Base-by-base conservation (phyloP, 2,113 vertebrate species). In the Lepidothrix coronata region DNA sequence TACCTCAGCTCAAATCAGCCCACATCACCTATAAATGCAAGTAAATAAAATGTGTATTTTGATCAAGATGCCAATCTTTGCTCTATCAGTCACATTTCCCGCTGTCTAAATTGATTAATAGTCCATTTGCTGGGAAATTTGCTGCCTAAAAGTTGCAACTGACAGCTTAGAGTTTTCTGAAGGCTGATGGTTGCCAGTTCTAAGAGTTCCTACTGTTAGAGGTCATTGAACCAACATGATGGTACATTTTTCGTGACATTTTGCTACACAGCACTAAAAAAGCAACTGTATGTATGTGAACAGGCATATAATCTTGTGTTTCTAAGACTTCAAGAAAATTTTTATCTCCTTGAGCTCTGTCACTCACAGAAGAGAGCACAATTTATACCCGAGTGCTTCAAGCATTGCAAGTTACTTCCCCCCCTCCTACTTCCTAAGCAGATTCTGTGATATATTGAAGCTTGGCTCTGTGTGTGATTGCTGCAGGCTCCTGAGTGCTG, bases 41-140 rank as follows among this genome's bases (percentile, higher is more conserved):
- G 25, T 48, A 91, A 91, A 90, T 24, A 70, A 91, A 89, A 78
- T 19, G 31, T 24, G 28, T 43, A 37, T 94, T 96, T 96, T 91
- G 76, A 95, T 86, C 18, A 51, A 61, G 27, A 39, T 41, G 43
- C 31, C 80, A 73, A 39, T 59, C 83, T 66, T 74, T 61, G n/a
- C 73, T 76, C 73, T 63, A 85, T 85, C 37, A 5, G 54, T 67
- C 88, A 48, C 21, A 48, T 55, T 78, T 96, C 71, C 85, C n/a
- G 58, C 87, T 80, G 71, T 41, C 88, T 83, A 83, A 51, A 49
- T 27, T 94, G 90, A 97, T 91, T 93, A 96, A 89, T 51, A 46
- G 61, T n/a, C 59, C 89, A 35, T 93, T 96, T 96, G 81, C 81
- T 54, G 54, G 82, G 49, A 84, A 94, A 95, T 94, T 88, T 91